Percentiles rank a stretch among this genome's conserved stretches.
phyloP scores from a whole-genome alignment of 2,113 vertebrate genomes.

The Cebidichthys violaceus region DNA sequence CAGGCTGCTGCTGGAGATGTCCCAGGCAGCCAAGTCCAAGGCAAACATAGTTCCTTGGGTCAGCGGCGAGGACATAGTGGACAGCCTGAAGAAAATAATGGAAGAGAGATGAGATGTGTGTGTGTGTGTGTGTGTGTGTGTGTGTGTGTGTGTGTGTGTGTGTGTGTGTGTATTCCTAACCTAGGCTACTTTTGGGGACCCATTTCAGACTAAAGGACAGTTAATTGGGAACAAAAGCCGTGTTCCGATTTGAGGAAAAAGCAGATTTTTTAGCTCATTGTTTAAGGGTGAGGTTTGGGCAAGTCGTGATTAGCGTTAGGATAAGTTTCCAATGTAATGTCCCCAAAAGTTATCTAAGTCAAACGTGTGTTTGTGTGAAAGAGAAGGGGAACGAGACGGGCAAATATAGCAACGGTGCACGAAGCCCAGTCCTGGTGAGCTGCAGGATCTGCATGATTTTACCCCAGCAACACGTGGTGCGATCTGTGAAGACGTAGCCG shows the following conservation, averaged over 20 bases:
- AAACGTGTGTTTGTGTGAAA: background rate
- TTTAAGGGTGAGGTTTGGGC: background rate
- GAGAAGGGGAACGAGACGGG: background rate
- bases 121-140: background rate
- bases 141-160: background rate
- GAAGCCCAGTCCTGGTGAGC: background rate
- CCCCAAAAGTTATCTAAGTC: background rate
- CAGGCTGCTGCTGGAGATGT: constrained; percentile 83
- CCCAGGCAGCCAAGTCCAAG: constrained; percentile 78
- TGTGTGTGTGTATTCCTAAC: no score
- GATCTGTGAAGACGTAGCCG: background rate
- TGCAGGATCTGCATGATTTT: constrained; percentile 46
- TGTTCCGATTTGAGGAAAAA: background rate
- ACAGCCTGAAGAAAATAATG: constrained; percentile 86
- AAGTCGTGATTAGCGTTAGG: background rate
- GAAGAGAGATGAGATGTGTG: constrained; percentile 70
- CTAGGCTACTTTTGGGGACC: no score
- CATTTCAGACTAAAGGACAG: background rate
- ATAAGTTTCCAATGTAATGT: background rate
- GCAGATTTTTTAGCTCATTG: background rate
- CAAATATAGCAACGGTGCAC: background rate
- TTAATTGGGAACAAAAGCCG: background rate
- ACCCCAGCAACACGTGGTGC: constrained; percentile 23
- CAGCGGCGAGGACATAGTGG: constrained; percentile 85
- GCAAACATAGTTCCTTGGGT: constrained; percentile 90